Percentiles rank a stretch among this genome's conserved stretches.
These are phyloP conservation scores for Aphelenchoides besseyi DNA, from an alignment of 1,140 invertebrate genomes.

Conservation along the genomic window DNA sequence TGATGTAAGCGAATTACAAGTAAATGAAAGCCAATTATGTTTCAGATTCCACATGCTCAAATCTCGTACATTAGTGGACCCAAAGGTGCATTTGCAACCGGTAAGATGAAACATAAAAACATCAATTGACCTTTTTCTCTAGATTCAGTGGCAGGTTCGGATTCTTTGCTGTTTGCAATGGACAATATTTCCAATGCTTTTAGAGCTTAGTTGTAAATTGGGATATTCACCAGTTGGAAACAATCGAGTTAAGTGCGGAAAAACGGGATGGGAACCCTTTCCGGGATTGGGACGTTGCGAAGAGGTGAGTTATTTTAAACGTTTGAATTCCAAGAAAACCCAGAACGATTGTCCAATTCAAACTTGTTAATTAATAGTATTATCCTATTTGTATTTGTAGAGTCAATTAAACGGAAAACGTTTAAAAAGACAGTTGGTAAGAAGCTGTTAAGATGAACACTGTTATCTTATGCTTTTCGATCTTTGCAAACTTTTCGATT, in stretches of 20 bases:
- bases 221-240: slow-evolving; percentile 3
- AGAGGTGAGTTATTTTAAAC: slow-evolving; percentile 10
- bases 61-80: background rate
- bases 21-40: too few species aligned
- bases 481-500: background rate
- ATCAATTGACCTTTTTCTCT: too few species aligned
- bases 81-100: background rate
- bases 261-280: slow-evolving; percentile 10
- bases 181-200: too few species aligned
- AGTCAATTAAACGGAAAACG: background rate
- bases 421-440: slow-evolving; percentile 5
- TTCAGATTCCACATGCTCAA: slow-evolving; percentile 7
- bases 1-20: too few species aligned
- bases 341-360: too few species aligned
- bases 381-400: background rate
- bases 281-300: slow-evolving; percentile 3
- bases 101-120: too few species aligned
- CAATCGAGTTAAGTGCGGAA: slow-evolving; percentile 5
- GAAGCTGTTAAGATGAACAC: background rate
- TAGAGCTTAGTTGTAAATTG: slow-evolving; percentile 5
- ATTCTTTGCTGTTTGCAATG: too few species aligned
- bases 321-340: background rate
- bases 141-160: too few species aligned
- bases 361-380: background rate
- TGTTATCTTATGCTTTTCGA: background rate